Base-by-base conservation (phyloP, 1,140 invertebrate species). In the Gryon sp. region DNA sequence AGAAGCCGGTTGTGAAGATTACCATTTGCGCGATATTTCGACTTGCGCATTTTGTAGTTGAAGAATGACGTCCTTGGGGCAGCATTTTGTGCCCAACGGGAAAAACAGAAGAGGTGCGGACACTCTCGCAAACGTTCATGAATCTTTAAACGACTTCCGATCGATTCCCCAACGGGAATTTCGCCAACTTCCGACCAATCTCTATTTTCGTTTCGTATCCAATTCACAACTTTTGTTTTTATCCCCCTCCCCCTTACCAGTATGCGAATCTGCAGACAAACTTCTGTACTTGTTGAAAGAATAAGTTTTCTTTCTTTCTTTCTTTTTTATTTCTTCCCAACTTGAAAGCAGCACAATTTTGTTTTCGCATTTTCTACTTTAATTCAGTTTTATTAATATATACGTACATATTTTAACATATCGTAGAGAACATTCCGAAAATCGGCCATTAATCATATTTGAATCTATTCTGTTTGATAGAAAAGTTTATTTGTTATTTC, bases 131-230 rank as follows among this genome's bases (percentile, higher is more conserved):
- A 52, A 43, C 24, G 55, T 65, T 69, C 63, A 73, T 73, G 69
- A 78, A 78, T 73, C 69, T 73, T 78, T 69, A 69, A 69, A 73
- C 57, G 34, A 69, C 63, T 78, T 74, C 63, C 68, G 76, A 74
- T 74, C 63, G 53, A 74, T 70, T 74, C 69, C 50, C 59, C 53
- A 63, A 78, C 52, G 50, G 36, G 57, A 72, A 78, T 73, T 78
- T 68, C 19, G 46, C 66, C 57, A 60, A 65, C 69, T 65, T 68
- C 62, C 69, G 46, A 60, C 48, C 75, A 57, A 62, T 57, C 40
- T 60, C 57, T 65, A 69, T 74, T 78, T 69, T 74, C 41, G 55
- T 69, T n/a, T 45, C 41, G 59, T 26, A 69, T 65, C 57, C 38
- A 68, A 68, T 63, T 69, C 43, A 48, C 22, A 36, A 68, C 68